Evolutionary conservation across 2,113 vertebrate genomes (phyloP).

Genomic region (Tetrax tetrax): DNA sequence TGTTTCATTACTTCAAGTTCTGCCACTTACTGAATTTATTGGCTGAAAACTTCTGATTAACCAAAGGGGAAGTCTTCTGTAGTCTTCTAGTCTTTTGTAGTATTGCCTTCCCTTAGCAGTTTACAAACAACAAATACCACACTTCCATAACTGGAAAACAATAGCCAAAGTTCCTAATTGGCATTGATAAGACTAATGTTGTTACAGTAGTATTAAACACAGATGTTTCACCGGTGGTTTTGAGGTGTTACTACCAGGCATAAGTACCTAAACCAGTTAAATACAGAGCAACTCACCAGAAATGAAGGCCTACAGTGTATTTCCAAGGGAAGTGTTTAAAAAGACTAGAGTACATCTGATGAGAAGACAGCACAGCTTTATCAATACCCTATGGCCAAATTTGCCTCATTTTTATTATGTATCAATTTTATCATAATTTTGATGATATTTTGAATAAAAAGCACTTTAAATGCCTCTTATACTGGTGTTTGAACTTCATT

Average conservation of each 20-base stretch:
- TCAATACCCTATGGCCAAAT: neutral
- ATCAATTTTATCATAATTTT: neutral
- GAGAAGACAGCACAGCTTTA: neutral
- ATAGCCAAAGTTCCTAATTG: neutral
- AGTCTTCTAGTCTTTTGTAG: neutral
- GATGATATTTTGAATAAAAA: conserved; percentile 12
- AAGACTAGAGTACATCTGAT: neutral
- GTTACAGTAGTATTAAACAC: neutral
- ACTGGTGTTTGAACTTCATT: neutral
- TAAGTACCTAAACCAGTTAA: neutral
- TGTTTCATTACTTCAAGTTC: neutral
- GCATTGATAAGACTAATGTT: neutral
- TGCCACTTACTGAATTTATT: neutral
- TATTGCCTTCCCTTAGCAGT: neutral
- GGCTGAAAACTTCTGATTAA: neutral
- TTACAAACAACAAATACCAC: neutral
- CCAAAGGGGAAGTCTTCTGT: neutral
- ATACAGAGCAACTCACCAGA: neutral
- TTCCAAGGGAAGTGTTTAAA: neutral
- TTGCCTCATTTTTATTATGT: neutral
- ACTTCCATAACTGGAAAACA: neutral
- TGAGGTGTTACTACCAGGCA: neutral
- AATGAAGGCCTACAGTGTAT: neutral
- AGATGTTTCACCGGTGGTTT: neutral
- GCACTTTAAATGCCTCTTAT: neutral